Base-by-base conservation (phyloP, 2,113 vertebrate species). In the Chrysemys picta region DNA sequence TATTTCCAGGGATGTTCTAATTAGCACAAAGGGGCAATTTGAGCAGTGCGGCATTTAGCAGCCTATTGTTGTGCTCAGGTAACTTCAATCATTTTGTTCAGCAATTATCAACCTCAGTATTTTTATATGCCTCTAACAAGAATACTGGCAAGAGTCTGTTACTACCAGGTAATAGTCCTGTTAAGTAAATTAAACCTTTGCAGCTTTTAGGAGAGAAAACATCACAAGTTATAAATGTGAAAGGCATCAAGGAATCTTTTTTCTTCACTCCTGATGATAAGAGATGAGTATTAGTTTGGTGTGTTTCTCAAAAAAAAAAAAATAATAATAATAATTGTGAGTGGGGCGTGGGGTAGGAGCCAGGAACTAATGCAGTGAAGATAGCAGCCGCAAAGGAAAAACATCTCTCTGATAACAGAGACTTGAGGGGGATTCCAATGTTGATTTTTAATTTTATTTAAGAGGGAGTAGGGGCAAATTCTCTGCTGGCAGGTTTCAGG, bases 101-200 rank as follows among this genome's bases (percentile, higher is more conserved):
- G 1, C 1, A 10, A 83, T 82, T 84, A 59, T 1, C 0, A 21
- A 16, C 1, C 82, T 80, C 2, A 2, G 3, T 87, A 8, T 88
- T 92, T 92, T 96, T 84, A 81, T 89, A 4, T 75, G 84, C 80
- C n/a, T 92, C 49, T 69, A 82, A 25, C 8, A 84, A 21, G 29
- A 80, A 79, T 57, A 69, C 3, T 29, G 57, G 29, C 11, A 82
- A 65, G 38, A 79, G 6, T 10, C 59, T 19, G 69, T 59, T 24
- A 19, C 27, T 75, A 72, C 88, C 9, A 89, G 8, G 45, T 54
- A n/a, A 38, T 5, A 56, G 24, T 38, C 22, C 59, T 75, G 4
- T 50, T 69, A 93, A 89, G 42, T 80, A 57, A 91, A 80, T 42
- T 57, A 45, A 85, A 80, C 10, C 4, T 57, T 88, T 90, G 65